A percentile compares a stretch with the other conserved stretches of the same genome.
Conservation (phyloP, 2,888 invertebrate genomes). For the Noctua janthe region DNA sequence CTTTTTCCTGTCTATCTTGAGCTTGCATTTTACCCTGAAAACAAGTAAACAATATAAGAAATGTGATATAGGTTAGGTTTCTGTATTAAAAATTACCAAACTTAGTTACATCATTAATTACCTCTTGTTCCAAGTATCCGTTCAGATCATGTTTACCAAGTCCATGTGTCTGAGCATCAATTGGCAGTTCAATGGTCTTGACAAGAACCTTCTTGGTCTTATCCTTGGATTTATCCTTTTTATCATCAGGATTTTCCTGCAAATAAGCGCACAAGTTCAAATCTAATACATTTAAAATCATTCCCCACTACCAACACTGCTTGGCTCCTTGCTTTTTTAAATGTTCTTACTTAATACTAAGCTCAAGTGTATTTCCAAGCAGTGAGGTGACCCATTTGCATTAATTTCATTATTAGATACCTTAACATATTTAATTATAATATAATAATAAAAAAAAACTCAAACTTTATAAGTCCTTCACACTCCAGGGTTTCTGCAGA, state of each 20-base stretch:
- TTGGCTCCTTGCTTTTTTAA: constrained; percentile 67
- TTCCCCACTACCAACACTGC: constrained; percentile 85
- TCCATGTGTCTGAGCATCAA: constrained; percentile 94
- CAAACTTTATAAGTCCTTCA: constrained; percentile 58
- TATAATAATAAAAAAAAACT: constrained; percentile 64
- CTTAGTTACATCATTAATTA: constrained; percentile 72
- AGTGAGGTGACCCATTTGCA: constrained; percentile 89
- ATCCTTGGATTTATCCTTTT: constrained; percentile 92
- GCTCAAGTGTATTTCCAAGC: constrained; percentile 73
- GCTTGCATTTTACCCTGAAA: constrained; percentile 94
- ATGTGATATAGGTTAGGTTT: background rate
- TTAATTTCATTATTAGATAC: constrained; percentile 71
- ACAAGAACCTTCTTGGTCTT: constrained; percentile 93
- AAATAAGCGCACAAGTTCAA: constrained; percentile 83
- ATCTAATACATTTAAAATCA: constrained; percentile 68
- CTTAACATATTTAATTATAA: constrained; percentile 33
- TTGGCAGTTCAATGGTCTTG: constrained; percentile 95
- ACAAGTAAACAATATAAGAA: background rate
- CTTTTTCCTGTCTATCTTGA: constrained; percentile 97
- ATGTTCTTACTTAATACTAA: constrained; percentile 3
- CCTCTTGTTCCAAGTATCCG: constrained; percentile 94
- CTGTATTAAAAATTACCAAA: constrained; percentile 1
- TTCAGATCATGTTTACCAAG: constrained; percentile 93
- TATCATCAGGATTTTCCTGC: constrained; percentile 88
- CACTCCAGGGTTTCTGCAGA: constrained; percentile 69